Evolutionary conservation across 2,113 vertebrate genomes (phyloP).

Genomic region (Nothocercus julius): DNA sequence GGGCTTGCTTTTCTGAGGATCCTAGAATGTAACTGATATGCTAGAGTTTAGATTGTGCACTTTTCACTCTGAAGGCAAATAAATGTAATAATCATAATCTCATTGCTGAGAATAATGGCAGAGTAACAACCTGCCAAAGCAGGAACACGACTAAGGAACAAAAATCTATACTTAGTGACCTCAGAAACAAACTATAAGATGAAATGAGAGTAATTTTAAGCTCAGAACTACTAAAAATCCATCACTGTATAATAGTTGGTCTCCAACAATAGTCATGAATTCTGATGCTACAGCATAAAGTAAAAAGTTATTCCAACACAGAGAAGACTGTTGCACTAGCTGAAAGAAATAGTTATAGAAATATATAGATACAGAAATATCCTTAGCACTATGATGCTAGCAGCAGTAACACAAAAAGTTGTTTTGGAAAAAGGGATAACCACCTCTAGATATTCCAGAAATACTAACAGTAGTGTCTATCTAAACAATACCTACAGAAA

Average conservation of each 20-base stretch:
- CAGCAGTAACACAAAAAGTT: not conserved
- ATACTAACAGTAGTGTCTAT: not conserved
- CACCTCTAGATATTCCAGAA: not conserved
- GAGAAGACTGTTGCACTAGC: accelerated
- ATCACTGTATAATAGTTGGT: not conserved
- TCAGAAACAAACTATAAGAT: not conserved
- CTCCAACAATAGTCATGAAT: not conserved
- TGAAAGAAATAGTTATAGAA: not conserved
- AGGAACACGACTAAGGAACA: not conserved
- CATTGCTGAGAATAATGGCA: too few relatives aligned
- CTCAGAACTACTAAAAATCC: not conserved
- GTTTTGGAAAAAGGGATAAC: not conserved
- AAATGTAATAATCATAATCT: not conserved
- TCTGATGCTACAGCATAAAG: not conserved
- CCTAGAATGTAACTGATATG: slow-evolving; percentile 75
- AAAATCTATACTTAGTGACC: not conserved
- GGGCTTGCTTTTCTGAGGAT: slow-evolving; percentile 68
- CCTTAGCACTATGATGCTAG: not conserved
- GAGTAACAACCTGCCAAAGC: not conserved
- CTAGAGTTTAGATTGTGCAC: not conserved
- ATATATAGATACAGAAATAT: too few relatives aligned
- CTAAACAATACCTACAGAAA: accelerated
- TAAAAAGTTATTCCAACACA: not conserved
- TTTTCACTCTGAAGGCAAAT: not conserved
- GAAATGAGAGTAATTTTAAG: not conserved